Evolutionary conservation across 1,140 invertebrate genomes (phyloP).

Genomic region (Arctopsyche grandis): DNA sequence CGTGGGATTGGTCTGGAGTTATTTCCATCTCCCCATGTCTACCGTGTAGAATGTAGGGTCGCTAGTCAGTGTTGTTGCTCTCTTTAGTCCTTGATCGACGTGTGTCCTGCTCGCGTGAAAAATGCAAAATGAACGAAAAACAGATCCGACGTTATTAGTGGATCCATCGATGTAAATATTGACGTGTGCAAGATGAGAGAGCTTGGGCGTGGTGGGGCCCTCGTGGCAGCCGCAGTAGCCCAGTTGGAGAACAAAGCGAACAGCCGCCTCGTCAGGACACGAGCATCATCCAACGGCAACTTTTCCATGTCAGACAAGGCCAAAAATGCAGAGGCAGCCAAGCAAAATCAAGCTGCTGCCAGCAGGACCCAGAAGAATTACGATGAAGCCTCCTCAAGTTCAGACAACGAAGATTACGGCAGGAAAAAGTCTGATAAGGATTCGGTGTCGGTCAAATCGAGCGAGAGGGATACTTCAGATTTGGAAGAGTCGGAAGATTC

Average conservation of each 20-base stretch:
- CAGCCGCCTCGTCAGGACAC: constrained; percentile 54
- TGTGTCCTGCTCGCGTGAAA: background rate
- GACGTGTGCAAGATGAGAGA: constrained; percentile 42
- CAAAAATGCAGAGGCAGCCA: background rate
- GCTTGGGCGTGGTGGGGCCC: constrained; percentile 61
- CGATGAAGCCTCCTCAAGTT: constrained; percentile 39
- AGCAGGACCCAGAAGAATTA: background rate
- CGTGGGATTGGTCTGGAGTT: constrained; percentile 34
- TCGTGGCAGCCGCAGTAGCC: constrained; percentile 65
- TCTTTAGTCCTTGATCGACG: constrained; percentile 58
- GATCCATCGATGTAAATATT: constrained; percentile 7
- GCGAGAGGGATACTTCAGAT: constrained; percentile 57
- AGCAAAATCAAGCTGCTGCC: background rate
- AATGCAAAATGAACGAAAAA: background rate
- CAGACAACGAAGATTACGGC: constrained; percentile 35
- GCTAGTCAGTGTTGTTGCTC: constrained; percentile 60
- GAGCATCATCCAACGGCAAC: background rate
- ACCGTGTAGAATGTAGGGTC: constrained; percentile 58
- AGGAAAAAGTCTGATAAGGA: constrained; percentile 58
- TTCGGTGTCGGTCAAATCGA: constrained; percentile 64
- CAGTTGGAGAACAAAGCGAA: constrained; percentile 60
- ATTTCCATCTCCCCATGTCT: constrained; percentile 42
- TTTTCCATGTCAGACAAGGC: constrained; percentile 18
- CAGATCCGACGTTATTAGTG: background rate
- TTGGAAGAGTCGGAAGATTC: constrained; percentile 17